Evolutionary conservation across 2,888 invertebrate species (phyloP).

Genomic region (Cryptosula pallasiana): DNA sequence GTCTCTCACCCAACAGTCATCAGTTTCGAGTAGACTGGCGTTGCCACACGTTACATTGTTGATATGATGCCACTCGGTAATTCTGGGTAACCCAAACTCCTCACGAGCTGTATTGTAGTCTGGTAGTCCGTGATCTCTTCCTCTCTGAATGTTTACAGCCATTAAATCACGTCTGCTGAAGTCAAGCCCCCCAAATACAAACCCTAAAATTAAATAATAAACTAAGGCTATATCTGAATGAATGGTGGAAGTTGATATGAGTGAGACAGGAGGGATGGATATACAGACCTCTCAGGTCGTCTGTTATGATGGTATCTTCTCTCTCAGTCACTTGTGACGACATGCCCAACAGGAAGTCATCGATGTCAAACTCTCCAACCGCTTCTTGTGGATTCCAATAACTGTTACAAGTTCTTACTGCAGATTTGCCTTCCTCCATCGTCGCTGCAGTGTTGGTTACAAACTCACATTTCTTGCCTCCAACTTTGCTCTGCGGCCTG

Average conservation of each 20-base stretch:
- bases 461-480: constrained; percentile 19
- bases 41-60: constrained; percentile 27
- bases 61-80: constrained; percentile 35
- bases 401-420: constrained; percentile 58
- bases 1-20: too few relatives aligned
- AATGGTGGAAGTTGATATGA: too few relatives aligned
- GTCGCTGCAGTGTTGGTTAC: constrained; percentile 46
- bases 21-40: too few relatives aligned
- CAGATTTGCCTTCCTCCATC: constrained; percentile 16
- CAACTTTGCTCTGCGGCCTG: too few relatives aligned
- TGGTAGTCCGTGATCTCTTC: constrained; percentile 60
- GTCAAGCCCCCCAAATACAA: constrained; percentile 60
- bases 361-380: constrained; percentile 21
- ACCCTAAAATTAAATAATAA: constrained; percentile 34
- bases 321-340: constrained; percentile 89
- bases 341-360: constrained; percentile 77
- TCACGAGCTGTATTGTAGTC: constrained; percentile 61
- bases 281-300: constrained; percentile 71
- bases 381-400: constrained; percentile 58
- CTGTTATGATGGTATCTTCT: constrained; percentile 87
- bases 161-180: constrained; percentile 61
- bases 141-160: constrained; percentile 61
- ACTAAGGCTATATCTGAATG: too few relatives aligned
- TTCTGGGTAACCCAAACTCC: constrained; percentile 53
- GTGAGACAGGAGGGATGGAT: not conserved